These are phyloP conservation scores for Trissolcus basalis DNA, from an alignment of 1,140 invertebrate species.

Conservation along the genomic window DNA sequence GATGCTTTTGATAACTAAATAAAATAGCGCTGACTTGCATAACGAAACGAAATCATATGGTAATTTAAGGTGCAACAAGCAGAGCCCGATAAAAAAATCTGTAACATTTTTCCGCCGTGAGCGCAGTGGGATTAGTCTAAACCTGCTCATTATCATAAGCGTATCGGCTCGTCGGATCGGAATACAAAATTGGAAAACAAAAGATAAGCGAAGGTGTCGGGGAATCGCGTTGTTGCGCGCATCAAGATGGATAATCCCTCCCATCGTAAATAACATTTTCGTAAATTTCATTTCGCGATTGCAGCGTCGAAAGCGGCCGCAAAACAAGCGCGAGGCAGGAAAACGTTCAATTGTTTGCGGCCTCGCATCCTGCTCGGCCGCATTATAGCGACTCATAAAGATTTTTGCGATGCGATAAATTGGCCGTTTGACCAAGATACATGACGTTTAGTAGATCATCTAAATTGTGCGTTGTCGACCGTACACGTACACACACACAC, in stretches of 20 bases:
- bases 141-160: conserved; percentile 43
- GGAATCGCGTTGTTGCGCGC: conserved; percentile 35
- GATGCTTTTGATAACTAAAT: neutral
- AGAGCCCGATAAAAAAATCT: conserved; percentile 42
- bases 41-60: conserved; percentile 28
- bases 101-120: conserved; percentile 48
- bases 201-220: conserved; percentile 51
- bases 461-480: conserved; percentile 63
- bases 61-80: conserved; percentile 30
- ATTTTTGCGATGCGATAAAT: conserved; percentile 66
- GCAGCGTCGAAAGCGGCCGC: conserved; percentile 46
- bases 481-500: conserved; percentile 44
- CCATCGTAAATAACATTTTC: conserved; percentile 57
- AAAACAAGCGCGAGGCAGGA: conserved; percentile 57
- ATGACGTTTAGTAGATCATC: conserved; percentile 66
- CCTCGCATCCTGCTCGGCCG: conserved; percentile 51
- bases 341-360: conserved; percentile 61
- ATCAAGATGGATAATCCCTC: conserved; percentile 32
- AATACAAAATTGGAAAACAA: conserved; percentile 39
- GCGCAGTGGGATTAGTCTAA: conserved; percentile 43
- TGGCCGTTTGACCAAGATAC: conserved; percentile 63
- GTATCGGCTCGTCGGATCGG: conserved; percentile 26
- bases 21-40: conserved; percentile 12
- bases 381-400: conserved; percentile 64
- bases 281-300: conserved; percentile 57